Percentiles rank a stretch among this genome's conserved stretches.
Evolutionary conservation across 2,113 vertebrate genomes (phyloP).

Genomic region (Xiphias gladius): DNA sequence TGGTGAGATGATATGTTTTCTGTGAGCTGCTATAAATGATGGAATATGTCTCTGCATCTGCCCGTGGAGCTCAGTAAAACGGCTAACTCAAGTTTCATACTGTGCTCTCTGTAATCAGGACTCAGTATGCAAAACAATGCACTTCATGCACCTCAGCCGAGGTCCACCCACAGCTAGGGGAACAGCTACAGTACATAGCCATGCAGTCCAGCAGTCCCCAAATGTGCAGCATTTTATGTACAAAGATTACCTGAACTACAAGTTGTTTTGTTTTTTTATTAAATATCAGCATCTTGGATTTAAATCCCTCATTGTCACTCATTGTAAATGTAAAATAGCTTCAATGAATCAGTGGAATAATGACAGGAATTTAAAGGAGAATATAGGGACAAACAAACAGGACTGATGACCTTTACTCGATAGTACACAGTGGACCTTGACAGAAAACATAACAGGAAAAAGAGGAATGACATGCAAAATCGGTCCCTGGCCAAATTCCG

Average conservation of each 20-base stretch:
- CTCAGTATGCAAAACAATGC: conserved; percentile 72
- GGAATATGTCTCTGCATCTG: conserved; percentile 2
- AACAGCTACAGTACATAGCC: background rate
- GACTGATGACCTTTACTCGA: background rate
- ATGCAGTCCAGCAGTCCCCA: background rate
- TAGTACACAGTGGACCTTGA: background rate
- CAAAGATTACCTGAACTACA: background rate
- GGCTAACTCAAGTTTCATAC: conserved; percentile 20
- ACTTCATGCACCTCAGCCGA: background rate
- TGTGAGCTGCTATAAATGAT: conserved; percentile 7
- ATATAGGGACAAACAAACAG: background rate
- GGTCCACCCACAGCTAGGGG: conserved; percentile 35
- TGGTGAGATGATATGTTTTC: background rate
- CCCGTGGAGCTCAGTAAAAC: conserved; percentile 1
- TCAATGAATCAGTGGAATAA: no score
- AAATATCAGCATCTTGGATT: background rate
- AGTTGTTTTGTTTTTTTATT: background rate
- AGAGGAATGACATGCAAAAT: no score
- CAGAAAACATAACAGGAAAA: background rate
- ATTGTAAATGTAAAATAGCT: no score
- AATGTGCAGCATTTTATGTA: background rate
- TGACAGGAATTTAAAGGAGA: background rate
- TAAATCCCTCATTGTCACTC: background rate
- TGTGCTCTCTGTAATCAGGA: conserved; percentile 60
- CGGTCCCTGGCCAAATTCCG: no score